Base-by-base conservation (phyloP, 1,140 invertebrate species). In the Euwallacea similis region DNA sequence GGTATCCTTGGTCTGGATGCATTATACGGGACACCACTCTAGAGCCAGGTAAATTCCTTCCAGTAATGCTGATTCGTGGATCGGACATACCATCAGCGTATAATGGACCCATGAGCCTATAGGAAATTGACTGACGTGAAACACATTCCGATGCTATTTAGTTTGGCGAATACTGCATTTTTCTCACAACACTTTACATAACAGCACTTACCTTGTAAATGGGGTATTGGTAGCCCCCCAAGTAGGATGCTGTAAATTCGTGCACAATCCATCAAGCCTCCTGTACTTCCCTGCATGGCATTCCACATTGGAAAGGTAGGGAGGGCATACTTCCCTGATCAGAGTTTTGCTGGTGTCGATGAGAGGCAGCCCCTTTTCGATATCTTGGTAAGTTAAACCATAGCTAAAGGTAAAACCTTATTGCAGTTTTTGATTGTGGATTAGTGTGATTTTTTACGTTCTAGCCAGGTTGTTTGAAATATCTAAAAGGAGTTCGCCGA, bases 261-360 rank as follows among this genome's bases (percentile, higher is more conserved):
- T 98, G 82, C 96, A 98, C 7, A 96, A 88, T 0, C 96, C 96
- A 81, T 97, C 94, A 64, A 91, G 88, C 7, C 94, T 85, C 2
- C 96, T 85, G 81, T 96, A 98, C 77, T 96, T 96, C n/a, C 93
- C 93, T 3, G 93, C 87, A 16, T 90, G 85, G 76, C 94, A 97
- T 80, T 95, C 91, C 0, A 96, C 92, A 66, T 93, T 91, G 0
- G 91, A 90, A 74, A 96, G 86, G 79, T 93, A 94, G 0, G 93
- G 90, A 4, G 94, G 94, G 79, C 95, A 97, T 0, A 95, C 88
- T 73, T 96, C 92, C 7, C 90, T 84, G 69, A 97, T 92, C 4
- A 94, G 83, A 0, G 95, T 96, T 76, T 94, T 93, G 6, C 91
- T 93, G 0, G 94, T 96, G 79, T 97, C 94, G 74, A 97, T 93